phyloP scores from a whole-genome alignment of 2,113 vertebrate species.

The Elanoides forficatus region DNA sequence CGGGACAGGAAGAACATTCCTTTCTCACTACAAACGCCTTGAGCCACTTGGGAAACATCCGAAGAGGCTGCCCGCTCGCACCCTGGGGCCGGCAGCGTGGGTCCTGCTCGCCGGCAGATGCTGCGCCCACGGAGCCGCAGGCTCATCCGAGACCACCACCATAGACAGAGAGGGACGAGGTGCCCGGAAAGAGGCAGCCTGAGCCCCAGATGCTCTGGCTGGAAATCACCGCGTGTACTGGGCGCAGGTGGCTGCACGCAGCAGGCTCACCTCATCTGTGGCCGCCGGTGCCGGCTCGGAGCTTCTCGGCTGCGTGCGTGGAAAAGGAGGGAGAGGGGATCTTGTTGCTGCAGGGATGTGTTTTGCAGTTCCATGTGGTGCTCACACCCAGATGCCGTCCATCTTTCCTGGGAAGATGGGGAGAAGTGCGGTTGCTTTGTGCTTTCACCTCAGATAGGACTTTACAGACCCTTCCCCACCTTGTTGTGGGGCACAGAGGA shows the following conservation, averaged over 20 bases:
- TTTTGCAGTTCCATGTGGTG: not conserved
- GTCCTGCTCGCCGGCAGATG: not conserved
- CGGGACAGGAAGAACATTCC: constrained; percentile 51
- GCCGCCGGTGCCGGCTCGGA: not conserved
- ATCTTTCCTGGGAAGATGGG: not conserved
- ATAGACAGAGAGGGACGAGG: not conserved
- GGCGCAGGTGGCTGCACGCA: constrained; percentile 11
- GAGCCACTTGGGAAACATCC: not conserved
- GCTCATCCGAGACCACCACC: constrained; percentile 6
- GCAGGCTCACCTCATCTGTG: not conserved
- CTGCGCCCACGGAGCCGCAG: not conserved
- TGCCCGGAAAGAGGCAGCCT: constrained; percentile 47
- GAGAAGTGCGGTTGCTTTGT: not conserved
- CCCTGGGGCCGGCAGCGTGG: not conserved
- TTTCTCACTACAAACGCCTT: constrained; percentile 33
- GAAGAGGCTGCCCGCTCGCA: not conserved
- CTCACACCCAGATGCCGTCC: not conserved
- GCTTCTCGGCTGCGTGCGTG: not conserved
- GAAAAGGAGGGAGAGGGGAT: not conserved
- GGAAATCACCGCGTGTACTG: not conserved
- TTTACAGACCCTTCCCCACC: not conserved
- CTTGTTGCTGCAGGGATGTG: not conserved
- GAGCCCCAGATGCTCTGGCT: constrained; percentile 50
- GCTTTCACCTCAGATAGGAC: not conserved
- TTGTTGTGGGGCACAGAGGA: not conserved